These are phyloP conservation scores for rabbit (Oryctolagus cuniculus) DNA, from an alignment of 2,113 vertebrate species.

Conservation along the genomic window DNA sequence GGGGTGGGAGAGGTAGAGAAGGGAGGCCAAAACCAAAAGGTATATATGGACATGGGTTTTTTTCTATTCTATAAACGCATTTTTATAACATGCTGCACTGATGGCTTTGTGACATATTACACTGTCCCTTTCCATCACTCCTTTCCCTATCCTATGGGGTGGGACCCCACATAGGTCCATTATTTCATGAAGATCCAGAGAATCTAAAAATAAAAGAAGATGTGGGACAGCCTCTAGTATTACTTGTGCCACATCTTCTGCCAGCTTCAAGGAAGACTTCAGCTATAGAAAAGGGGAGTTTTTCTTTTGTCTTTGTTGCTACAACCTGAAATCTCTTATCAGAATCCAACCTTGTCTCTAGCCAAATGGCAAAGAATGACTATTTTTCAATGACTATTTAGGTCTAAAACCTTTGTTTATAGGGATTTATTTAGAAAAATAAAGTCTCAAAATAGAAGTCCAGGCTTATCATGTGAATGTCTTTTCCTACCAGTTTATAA, in stretches of 20 bases:
- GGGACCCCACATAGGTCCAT: accelerated
- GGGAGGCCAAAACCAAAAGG: not conserved
- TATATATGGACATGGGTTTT: not conserved
- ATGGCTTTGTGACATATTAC: not conserved
- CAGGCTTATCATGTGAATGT: conserved; percentile 76
- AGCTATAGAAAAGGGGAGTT: not conserved
- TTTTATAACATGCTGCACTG: not conserved
- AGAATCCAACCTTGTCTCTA: conserved; percentile 1
- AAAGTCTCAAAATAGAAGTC: conserved; percentile 81
- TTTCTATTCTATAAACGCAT: not conserved
- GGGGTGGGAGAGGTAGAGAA: not conserved
- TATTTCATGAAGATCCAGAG: not conserved
- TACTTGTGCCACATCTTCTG: not conserved
- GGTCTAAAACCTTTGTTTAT: conserved; percentile 71
- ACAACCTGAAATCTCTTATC: not conserved
- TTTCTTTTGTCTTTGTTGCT: not conserved
- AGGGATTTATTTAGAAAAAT: conserved; percentile 79
- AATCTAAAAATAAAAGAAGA: not conserved
- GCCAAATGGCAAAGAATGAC: not conserved
- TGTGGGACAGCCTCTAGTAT: accelerated
- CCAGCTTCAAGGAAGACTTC: not conserved
- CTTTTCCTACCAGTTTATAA: conserved; percentile 77
- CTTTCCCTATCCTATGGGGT: not conserved
- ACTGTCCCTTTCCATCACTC: not conserved
- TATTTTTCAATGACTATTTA: not conserved